Evolutionary conservation across 2,113 vertebrate species (phyloP), one percentile per base, ranked within the genome.

Genomic region (Electrona antarctica): DNA sequence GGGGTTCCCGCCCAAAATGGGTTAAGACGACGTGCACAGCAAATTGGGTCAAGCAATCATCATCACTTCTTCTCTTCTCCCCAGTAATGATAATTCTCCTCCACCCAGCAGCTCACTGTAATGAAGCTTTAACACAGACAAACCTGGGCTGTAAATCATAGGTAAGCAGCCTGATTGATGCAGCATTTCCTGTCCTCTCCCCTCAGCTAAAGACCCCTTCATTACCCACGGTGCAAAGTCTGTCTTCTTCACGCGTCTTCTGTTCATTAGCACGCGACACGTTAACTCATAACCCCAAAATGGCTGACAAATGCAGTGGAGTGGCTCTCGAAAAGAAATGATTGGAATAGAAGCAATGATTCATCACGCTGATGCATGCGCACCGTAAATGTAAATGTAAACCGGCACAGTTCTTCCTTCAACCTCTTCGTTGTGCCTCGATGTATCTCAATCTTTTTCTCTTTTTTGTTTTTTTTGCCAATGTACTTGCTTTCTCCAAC

Each of bases 261-360:
- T 71, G 77, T 81, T 90, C 77, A 78, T 84, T 84, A 78, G 75
- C 74, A 64, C 62, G n/a, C 78, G 85, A 87, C 85, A 85, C 87
- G 76, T 86, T 76, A 69, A 87, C 80, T 88, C 80, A 62, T 67
- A 76, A 76, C 75, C 72, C 6, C 81, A 76, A 86, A 91, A 86
- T 70, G 79, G 75, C 85, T 91, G 89, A 92, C 88, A 81, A 90
- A 93, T 88, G 87, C 75, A 76, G 11, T 64, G 59, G 64, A 2
- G 21, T 1, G 21, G 70, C 73, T 85, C 88, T 90, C 76, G 72
- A 79, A 87, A 21, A 87, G 87, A 86, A 90, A 92, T 91, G 83
- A 91, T 80, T 87, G 67, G 85, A 89, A 91, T 87, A 80, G 82
- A 89, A 78, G 55, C 66, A 81, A 84, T 82, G 76, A 92, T 92